Evolutionary conservation across 2,797 vertebrate species (phyloP).

Genomic region (Acanthurus tractus): DNA sequence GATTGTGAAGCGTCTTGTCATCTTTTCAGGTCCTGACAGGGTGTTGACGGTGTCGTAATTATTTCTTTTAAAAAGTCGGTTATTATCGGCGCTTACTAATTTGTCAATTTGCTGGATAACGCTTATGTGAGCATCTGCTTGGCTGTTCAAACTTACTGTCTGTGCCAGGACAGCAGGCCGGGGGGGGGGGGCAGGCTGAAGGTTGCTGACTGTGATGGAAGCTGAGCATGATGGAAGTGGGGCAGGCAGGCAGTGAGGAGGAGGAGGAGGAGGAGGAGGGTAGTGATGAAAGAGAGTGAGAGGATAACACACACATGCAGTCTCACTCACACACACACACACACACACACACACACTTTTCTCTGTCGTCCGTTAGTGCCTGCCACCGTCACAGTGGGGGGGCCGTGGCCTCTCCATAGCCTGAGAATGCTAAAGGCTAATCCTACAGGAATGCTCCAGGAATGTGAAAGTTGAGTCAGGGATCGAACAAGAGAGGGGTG

Average conservation of each 20-base stretch:
- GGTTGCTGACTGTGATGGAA: conserved; percentile 62
- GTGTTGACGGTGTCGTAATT: too few species aligned
- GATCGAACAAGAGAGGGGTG: conserved; percentile 81
- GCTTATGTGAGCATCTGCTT: conserved; percentile 7
- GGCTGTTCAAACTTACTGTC: conserved; percentile 15
- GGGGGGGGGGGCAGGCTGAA: conserved; percentile 13
- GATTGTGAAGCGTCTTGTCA: neutral
- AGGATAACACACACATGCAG: conserved; percentile 49
- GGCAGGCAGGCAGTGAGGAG: conserved; percentile 34
- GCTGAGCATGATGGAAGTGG: conserved; percentile 55
- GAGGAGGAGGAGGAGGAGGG: conserved; percentile 29
- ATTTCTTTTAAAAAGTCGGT: neutral
- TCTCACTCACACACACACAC: conserved; percentile 34
- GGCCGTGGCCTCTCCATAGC: conserved; percentile 77
- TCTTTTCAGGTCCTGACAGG: too few species aligned
- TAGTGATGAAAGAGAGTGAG: conserved; percentile 70
- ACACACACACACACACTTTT: conserved; percentile 45
- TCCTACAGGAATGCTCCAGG: conserved; percentile 83
- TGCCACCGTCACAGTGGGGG: conserved; percentile 81
- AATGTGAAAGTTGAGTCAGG: conserved; percentile 87
- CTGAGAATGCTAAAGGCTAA: conserved; percentile 84
- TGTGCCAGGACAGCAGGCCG: conserved; percentile 16
- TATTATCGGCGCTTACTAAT: conserved; percentile 1
- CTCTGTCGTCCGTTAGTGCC: conserved; percentile 76
- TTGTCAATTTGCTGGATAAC: conserved; percentile 4